Evolutionary conservation across 2,797 vertebrate genomes (phyloP).

Genomic region (Scleropages formosus): DNA sequence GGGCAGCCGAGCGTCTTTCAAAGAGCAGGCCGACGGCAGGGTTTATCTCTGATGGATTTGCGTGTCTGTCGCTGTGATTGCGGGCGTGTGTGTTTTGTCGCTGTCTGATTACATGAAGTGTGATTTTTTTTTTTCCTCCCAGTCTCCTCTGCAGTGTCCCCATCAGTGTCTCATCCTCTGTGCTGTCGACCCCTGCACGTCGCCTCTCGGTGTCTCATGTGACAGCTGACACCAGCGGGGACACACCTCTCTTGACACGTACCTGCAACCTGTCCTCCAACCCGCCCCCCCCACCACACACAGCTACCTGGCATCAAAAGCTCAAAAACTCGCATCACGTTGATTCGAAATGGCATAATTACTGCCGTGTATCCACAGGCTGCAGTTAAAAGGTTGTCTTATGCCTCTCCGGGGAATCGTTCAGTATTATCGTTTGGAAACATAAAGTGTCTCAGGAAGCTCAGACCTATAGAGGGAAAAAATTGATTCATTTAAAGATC

Average conservation of each 20-base stretch:
- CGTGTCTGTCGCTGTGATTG: neutral
- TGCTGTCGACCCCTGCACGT: neutral
- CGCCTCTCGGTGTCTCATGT: neutral
- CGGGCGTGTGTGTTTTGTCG: neutral
- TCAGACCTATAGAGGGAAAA: neutral
- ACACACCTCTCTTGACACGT: neutral
- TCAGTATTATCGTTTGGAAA: neutral
- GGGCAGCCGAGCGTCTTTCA: neutral
- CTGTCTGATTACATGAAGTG: neutral
- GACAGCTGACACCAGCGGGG: neutral
- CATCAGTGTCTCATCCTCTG: neutral
- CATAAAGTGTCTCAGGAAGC: neutral
- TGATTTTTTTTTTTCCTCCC: neutral
- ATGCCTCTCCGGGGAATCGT: neutral
- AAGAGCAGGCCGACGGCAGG: conserved; percentile 8
- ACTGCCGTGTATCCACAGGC: neutral
- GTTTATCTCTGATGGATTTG: neutral
- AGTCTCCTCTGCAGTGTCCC: neutral
- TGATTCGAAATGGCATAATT: conserved; percentile 3
- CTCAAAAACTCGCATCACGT: neutral
- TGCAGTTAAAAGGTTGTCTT: neutral
- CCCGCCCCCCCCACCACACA: neutral
- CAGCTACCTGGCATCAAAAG: neutral
- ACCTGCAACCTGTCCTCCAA: neutral
- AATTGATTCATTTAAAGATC: neutral